phyloP scores from a whole-genome alignment of 2,888 invertebrate genomes.

The Patella caerulea region DNA sequence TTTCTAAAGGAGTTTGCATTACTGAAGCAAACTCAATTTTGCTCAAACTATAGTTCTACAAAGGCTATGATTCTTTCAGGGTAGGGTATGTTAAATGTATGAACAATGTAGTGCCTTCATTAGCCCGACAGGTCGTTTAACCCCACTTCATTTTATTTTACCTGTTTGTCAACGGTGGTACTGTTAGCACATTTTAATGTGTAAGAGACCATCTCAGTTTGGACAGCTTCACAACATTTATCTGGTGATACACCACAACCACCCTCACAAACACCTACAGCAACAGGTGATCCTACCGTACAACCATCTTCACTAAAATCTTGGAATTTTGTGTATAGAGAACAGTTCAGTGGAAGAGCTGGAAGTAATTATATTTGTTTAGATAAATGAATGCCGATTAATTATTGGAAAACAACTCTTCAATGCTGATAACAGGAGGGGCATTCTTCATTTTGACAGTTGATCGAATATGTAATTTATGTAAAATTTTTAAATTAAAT shows the following conservation, averaged over 20 bases:
- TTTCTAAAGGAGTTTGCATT: too few relatives aligned
- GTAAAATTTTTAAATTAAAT: too few relatives aligned
- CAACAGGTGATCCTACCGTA: conserved; percentile 14
- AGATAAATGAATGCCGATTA: not conserved
- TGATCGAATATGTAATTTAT: too few relatives aligned
- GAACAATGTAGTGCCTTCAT: too few relatives aligned
- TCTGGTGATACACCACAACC: conserved; percentile 32
- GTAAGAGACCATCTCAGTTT: not conserved
- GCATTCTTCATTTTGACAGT: not conserved
- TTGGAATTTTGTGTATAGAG: conserved; percentile 26
- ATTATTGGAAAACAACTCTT: not conserved
- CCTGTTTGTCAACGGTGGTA: not conserved
- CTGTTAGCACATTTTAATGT: not conserved
- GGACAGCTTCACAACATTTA: conserved; percentile 33
- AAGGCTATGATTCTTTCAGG: too few relatives aligned
- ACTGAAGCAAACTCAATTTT: too few relatives aligned
- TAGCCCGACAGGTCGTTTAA: too few relatives aligned
- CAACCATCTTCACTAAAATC: conserved; percentile 20
- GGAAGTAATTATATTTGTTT: not conserved
- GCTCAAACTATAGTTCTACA: too few relatives aligned
- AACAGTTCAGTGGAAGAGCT: conserved; percentile 37
- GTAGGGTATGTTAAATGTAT: too few relatives aligned
- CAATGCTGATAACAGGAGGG: not conserved
- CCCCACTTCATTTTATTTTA: not conserved
- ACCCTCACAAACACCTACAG: conserved; percentile 33